These are phyloP conservation scores for Anneissia japonica DNA, from an alignment of 35 echinoderm and acorn worm species.

Conservation along the genomic window DNA sequence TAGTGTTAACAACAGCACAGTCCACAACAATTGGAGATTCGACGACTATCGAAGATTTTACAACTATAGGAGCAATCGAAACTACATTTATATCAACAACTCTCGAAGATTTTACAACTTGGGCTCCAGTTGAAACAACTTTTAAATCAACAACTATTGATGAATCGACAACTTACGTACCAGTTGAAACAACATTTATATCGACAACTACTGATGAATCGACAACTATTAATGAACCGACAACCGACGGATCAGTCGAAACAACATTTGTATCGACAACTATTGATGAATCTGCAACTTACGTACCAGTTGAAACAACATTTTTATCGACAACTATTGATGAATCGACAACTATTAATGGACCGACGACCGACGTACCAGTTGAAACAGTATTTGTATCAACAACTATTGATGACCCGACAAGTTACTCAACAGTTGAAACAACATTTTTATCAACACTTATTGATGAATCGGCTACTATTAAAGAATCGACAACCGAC, in stretches of 20 bases:
- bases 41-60: neutral
- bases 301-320: no score
- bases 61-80: neutral
- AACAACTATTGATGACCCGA: neutral
- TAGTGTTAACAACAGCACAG: neutral
- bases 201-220: neutral
- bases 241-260: no score
- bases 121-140: neutral
- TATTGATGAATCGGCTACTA: neutral
- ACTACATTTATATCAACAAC: neutral
- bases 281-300: neutral
- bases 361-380: neutral
- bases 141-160: neutral
- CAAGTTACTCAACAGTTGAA: neutral
- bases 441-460: neutral
- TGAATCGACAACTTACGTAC: no score
- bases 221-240: neutral
- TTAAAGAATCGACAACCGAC: neutral
- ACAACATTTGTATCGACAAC: neutral
- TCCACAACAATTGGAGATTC: neutral
- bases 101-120: no score
- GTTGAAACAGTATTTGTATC: neutral
- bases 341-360: neutral
- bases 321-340: neutral
- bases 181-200: neutral